Conservation (phyloP, 2,888 invertebrate species). For the Cabera pusaria region DNA sequence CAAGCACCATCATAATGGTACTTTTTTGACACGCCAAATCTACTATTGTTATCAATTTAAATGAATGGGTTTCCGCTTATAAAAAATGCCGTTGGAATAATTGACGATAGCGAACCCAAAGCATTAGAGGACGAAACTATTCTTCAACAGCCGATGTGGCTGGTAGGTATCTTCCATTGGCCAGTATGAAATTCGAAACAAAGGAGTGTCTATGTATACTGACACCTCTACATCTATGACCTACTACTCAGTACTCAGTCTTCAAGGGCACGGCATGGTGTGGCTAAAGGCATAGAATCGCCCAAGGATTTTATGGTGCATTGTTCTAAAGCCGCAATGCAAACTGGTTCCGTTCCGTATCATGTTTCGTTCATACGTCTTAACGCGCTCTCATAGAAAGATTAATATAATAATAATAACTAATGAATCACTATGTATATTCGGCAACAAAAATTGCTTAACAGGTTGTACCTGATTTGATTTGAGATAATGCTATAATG, state of each 20-base stretch:
- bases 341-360: slow-evolving; percentile 60
- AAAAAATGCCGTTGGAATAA: slow-evolving; percentile 6
- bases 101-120: too few relatives aligned
- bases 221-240: too few relatives aligned
- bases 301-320: slow-evolving; percentile 43
- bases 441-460: too few relatives aligned
- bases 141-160: too few relatives aligned
- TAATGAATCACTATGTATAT: too few relatives aligned
- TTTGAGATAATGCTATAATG: background rate
- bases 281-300: slow-evolving; percentile 18
- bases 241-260: too few relatives aligned
- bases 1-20: slow-evolving; percentile 14
- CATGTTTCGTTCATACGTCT: slow-evolving; percentile 51
- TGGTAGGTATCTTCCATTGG: too few relatives aligned
- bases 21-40: slow-evolving; percentile 18
- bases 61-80: slow-evolving; percentile 11
- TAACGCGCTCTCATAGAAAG: slow-evolving; percentile 30
- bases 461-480: background rate
- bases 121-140: too few relatives aligned
- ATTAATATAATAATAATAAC: slow-evolving; percentile 1
- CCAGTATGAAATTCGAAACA: too few relatives aligned
- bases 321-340: slow-evolving; percentile 52
- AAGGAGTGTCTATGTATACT: too few relatives aligned
- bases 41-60: slow-evolving; percentile 22
- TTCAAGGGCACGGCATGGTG: slow-evolving; percentile 26